Conservation (phyloP, 2,888 invertebrate species). For the Laothoe populi region DNA sequence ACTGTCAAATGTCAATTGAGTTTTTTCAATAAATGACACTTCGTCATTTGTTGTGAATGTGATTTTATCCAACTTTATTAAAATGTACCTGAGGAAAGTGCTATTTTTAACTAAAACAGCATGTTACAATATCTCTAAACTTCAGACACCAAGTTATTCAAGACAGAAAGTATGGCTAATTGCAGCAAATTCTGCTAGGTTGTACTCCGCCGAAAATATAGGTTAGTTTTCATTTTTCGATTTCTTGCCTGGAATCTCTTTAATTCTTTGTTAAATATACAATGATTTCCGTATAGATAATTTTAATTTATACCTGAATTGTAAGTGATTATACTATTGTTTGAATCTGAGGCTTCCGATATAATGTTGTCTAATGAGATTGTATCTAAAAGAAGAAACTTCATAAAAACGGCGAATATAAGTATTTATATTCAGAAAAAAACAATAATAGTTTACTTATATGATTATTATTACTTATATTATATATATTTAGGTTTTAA, state of each 20-base stretch:
- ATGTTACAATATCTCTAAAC: constrained; percentile 60
- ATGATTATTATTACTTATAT: too few relatives aligned
- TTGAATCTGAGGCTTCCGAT: too few relatives aligned
- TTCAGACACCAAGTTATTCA: constrained; percentile 59
- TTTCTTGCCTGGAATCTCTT: background rate
- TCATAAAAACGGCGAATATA: too few relatives aligned
- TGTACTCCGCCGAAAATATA: constrained; percentile 72
- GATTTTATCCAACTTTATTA: constrained; percentile 48
- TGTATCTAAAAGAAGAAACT: too few relatives aligned
- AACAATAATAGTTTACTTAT: too few relatives aligned
- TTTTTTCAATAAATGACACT: constrained; percentile 39
- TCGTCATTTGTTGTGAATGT: constrained; percentile 57
- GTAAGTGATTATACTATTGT: too few relatives aligned
- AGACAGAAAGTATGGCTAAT: constrained; percentile 65
- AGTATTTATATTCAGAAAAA: too few relatives aligned
- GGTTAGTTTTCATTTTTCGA: constrained; percentile 64
- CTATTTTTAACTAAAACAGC: constrained; percentile 65
- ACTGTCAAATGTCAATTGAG: constrained; percentile 30
- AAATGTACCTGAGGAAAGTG: constrained; percentile 76
- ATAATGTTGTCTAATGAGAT: too few relatives aligned
- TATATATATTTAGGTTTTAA: too few relatives aligned
- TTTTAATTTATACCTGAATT: too few relatives aligned
- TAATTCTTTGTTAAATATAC: too few relatives aligned
- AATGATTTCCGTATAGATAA: too few relatives aligned
- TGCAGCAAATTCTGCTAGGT: constrained; percentile 62